A percentile compares a stretch with the other conserved stretches of the same genome.
Evolutionary conservation across 2,888 invertebrate genomes (phyloP).

Genomic region (Odontocerum albicorne): DNA sequence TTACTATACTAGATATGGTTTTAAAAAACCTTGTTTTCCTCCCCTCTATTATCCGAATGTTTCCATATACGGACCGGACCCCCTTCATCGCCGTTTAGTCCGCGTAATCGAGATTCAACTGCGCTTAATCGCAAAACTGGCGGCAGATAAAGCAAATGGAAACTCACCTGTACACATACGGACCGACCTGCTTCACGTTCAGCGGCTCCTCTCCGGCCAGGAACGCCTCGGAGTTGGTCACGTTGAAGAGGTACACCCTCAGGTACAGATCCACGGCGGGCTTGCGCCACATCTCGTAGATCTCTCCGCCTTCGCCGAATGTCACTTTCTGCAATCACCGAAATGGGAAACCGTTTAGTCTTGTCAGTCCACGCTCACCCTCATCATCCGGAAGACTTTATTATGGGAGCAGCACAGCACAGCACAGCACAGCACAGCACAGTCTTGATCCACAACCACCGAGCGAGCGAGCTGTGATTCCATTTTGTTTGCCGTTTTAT

Average conservation of each 20-base stretch:
- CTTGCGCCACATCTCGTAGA: slow-evolving; percentile 79
- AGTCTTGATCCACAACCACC: neutral
- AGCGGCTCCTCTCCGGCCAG: slow-evolving; percentile 72
- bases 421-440: too few species aligned
- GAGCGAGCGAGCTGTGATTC: neutral
- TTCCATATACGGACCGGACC: too few species aligned
- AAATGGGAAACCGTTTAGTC: neutral
- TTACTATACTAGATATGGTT: too few species aligned
- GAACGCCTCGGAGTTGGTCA: slow-evolving; percentile 80
- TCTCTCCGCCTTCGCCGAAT: slow-evolving; percentile 75
- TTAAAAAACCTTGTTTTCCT: too few species aligned
- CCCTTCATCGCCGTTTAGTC: too few species aligned
- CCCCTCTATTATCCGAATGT: too few species aligned
- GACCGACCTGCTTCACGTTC: slow-evolving; percentile 76
- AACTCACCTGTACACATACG: slow-evolving; percentile 85
- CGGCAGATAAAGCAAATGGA: neutral
- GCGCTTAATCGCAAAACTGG: too few species aligned
- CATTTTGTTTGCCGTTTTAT: too few species aligned
- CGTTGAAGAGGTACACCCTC: slow-evolving; percentile 78
- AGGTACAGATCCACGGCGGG: slow-evolving; percentile 80
- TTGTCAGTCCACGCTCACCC: neutral
- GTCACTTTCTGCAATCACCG: slow-evolving; percentile 74
- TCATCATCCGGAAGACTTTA: too few species aligned
- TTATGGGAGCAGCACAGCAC: too few species aligned
- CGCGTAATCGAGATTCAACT: too few species aligned